These are phyloP conservation scores for Linepithema humile DNA, from an alignment of 1,140 invertebrate genomes.

Conservation along the genomic window DNA sequence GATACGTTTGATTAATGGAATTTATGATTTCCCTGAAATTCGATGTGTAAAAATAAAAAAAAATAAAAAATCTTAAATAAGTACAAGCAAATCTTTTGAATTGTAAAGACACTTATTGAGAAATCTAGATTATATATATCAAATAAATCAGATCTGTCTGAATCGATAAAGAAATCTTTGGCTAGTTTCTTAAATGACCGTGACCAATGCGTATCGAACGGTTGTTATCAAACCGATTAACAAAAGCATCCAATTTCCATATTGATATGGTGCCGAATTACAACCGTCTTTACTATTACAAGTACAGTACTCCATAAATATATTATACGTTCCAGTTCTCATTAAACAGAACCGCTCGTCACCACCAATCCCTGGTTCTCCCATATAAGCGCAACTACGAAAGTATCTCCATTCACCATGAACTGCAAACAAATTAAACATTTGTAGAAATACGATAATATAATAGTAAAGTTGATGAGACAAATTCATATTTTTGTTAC, in stretches of 20 bases:
- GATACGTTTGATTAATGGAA: neutral
- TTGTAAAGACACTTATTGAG: slow-evolving; percentile 27
- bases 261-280: slow-evolving; percentile 85
- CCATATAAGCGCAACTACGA: slow-evolving; percentile 94
- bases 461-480: neutral
- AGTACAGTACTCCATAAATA: slow-evolving; percentile 97
- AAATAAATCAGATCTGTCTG: slow-evolving; percentile 50
- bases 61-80: slow-evolving; percentile 50
- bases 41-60: slow-evolving; percentile 34
- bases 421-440: slow-evolving; percentile 86
- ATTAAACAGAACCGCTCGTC: slow-evolving; percentile 96
- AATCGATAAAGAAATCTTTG: slow-evolving; percentile 34
- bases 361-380: slow-evolving; percentile 94
- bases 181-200: slow-evolving; percentile 38
- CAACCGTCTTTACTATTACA: slow-evolving; percentile 97
- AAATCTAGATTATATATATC: slow-evolving; percentile 7
- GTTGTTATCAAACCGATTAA: slow-evolving; percentile 40
- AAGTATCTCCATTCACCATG: slow-evolving; percentile 96
- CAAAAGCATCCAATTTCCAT: slow-evolving; percentile 52
- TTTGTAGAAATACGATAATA: slow-evolving; percentile 53
- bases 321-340: slow-evolving; percentile 96
- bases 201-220: slow-evolving; percentile 34
- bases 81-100: slow-evolving; percentile 59
- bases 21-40: slow-evolving; percentile 38
- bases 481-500: neutral